These are phyloP conservation scores for Cryptoblepharus egeriae DNA, from an alignment of 2,797 vertebrate species.

Conservation along the genomic window DNA sequence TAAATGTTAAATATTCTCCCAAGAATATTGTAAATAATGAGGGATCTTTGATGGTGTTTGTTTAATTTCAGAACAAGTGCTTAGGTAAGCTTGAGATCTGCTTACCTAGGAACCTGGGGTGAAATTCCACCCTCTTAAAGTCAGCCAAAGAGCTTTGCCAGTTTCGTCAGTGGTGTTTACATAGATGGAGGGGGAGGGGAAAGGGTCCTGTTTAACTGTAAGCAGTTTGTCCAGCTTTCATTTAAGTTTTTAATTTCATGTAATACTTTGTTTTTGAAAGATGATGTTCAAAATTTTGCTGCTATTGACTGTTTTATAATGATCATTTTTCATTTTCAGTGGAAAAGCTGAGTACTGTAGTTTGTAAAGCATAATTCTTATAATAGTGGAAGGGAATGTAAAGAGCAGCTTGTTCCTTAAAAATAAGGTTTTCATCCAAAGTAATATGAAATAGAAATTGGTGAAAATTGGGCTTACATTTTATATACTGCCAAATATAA, in stretches of 20 bases:
- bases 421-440: conserved; percentile 8
- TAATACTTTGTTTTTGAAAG: not conserved
- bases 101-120: conserved; percentile 48
- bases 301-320: not conserved
- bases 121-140: conserved; percentile 29
- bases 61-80: conserved; percentile 39
- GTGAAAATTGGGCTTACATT: not conserved
- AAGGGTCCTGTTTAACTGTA: conserved; percentile 38
- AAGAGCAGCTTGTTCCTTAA: not conserved
- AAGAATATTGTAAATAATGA: conserved; percentile 1
- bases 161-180: conserved; percentile 46
- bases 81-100: conserved; percentile 40
- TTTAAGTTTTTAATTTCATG: not conserved
- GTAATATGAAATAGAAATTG: not conserved
- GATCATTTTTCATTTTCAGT: not conserved
- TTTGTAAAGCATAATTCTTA: conserved; percentile 13
- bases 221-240: conserved; percentile 40
- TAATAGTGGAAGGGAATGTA: conserved; percentile 27
- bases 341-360: not conserved
- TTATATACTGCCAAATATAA: too few species aligned
- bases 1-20: not conserved
- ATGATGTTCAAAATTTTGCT: not conserved
- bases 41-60: conserved; percentile 4
- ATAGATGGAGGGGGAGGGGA: not conserved
- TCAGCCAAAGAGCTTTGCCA: conserved; percentile 19